Percentiles rank a stretch among this genome's conserved stretches.
phyloP scores from a whole-genome alignment of 2,797 vertebrate genomes.

The Ceyx erithaca region DNA sequence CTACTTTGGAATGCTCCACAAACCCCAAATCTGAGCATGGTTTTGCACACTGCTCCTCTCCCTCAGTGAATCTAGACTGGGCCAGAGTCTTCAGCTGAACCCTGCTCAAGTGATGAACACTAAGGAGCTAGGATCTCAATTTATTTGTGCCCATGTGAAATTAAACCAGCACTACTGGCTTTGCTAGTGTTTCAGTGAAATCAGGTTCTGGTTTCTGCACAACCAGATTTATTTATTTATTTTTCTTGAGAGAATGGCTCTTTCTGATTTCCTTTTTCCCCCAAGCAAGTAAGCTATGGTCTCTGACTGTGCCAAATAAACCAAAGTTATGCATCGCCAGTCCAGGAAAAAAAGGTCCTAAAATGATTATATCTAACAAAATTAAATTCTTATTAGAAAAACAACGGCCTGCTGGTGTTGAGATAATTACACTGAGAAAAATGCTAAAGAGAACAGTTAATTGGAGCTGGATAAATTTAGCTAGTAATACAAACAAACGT shows the following conservation, averaged over 20 bases:
- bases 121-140: neutral
- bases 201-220: neutral
- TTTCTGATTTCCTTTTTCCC: neutral
- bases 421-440: constrained; percentile 57
- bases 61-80: neutral
- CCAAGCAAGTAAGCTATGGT: neutral
- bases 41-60: neutral
- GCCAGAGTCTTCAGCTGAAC: neutral
- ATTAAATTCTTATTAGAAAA: constrained; percentile 64
- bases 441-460: constrained; percentile 57
- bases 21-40: neutral
- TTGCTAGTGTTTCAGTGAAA: neutral
- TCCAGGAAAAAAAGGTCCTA: neutral
- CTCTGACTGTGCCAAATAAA: constrained; percentile 28
- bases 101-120: neutral
- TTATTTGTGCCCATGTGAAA: neutral
- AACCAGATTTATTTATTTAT: neutral
- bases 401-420: constrained; percentile 48
- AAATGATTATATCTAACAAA: constrained; percentile 59
- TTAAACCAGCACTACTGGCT: neutral
- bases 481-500: constrained; percentile 49
- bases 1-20: rapidly evolving
- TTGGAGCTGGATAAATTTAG: constrained; percentile 59
- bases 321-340: neutral
- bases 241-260: neutral